phyloP scores from a whole-genome alignment of 2,797 vertebrate species.

The Galago senegalensis region DNA sequence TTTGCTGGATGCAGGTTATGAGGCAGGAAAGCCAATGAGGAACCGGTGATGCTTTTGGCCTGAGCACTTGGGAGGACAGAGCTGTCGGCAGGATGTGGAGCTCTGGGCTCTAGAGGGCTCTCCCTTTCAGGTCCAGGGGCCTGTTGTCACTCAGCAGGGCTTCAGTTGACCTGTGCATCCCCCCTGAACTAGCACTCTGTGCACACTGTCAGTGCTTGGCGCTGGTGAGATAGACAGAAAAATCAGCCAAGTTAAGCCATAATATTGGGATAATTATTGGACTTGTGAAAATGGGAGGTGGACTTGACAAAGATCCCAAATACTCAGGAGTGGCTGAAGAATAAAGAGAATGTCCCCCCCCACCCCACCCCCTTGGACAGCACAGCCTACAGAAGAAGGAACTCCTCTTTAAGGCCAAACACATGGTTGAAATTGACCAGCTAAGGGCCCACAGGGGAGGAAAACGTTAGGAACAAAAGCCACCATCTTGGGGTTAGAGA shows the following conservation, averaged over 20 bases:
- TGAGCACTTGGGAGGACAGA: not conserved
- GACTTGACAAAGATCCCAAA: not conserved
- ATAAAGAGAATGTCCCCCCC: no score
- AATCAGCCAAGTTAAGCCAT: not conserved
- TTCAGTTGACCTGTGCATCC: not conserved
- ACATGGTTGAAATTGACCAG: not conserved
- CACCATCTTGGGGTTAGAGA: accelerated
- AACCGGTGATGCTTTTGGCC: not conserved
- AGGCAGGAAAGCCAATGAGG: not conserved
- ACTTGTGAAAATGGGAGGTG: not conserved
- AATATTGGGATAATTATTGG: not conserved
- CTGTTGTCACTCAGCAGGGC: not conserved
- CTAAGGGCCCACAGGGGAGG: not conserved
- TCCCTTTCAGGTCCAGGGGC: not conserved
- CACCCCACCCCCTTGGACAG: no score
- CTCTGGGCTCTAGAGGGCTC: no score
- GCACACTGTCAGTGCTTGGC: not conserved
- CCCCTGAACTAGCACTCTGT: not conserved
- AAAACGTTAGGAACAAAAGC: not conserved
- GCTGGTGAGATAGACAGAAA: not conserved
- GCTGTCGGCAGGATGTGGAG: not conserved
- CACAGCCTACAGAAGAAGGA: no score
- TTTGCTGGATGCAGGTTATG: not conserved
- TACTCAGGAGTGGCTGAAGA: not conserved
- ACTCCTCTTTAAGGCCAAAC: not conserved